Base-by-base conservation (phyloP, 2,797 vertebrate species). In the Gymnocypris eckloni region DNA sequence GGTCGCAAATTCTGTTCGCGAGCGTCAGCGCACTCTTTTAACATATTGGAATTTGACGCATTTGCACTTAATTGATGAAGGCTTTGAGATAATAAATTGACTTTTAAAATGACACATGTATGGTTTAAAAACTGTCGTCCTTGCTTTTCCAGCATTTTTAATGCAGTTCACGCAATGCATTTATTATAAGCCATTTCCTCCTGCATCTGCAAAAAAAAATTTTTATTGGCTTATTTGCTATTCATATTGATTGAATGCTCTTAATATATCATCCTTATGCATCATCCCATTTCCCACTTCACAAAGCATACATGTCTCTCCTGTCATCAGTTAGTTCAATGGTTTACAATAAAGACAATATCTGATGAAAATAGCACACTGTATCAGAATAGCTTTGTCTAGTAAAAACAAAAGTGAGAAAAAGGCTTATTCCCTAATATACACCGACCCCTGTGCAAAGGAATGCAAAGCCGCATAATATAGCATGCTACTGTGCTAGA, bases 241-340 rank as follows among this genome's bases (percentile, higher is more conserved):
- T 82, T 82, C 33, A 67, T 25, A 50, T 59, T 73, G 5, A 80
- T 15, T 48, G 37, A 18, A 33, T 22, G 69, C 10, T 37, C 20
- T 43, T n/a, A 64, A 33, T 61, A 43, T 43, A 41, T 72, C 18
- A 70, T 71, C 4, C 37, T 59, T 4, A 48, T 39, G 25, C 25
- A 22, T 75, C 13, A 7, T 48, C 12, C 41, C 12, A 25, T 83
- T 83, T 18, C 56, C 28, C 12, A 11, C 25, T 33, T 73, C 20
- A 37, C 73, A 61, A 73, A 48, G 39, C 39, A 3, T 28, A 59
- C 41, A 37, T 54, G 15, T 43, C 39, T 79, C 37, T 61, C 7
- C 22, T 45, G n/a, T 43, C 56, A 28, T 70, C 66, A 79, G n/a
- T 64, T 54, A 69, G 18, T 59, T 86, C 59, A 87, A 79, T 90